Evolutionary conservation across 2,113 vertebrate genomes (phyloP).

Genomic region (Herpetotheres cachinnans): DNA sequence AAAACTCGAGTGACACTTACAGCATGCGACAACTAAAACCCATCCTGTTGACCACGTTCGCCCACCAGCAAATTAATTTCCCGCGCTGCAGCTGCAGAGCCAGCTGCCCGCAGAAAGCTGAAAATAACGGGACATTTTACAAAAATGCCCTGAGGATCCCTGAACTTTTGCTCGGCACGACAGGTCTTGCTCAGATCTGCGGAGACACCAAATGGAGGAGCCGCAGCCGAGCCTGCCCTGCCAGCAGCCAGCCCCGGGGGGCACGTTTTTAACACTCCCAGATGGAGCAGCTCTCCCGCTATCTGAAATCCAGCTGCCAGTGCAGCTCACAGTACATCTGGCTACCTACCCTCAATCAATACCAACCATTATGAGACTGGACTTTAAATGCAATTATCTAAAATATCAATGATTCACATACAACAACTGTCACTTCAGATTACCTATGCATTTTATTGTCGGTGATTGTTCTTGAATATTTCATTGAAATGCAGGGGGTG

Average conservation of each 20-base stretch:
- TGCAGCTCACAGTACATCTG: not conserved
- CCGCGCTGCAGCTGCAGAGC: not conserved
- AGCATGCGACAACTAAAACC: not conserved
- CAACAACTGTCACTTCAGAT: conserved; percentile 32
- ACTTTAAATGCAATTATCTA: conserved; percentile 47
- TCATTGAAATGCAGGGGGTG: not conserved
- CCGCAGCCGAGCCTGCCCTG: not conserved
- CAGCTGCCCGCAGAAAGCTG: not conserved
- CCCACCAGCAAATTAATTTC: not conserved
- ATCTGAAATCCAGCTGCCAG: not conserved
- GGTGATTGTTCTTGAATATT: conserved; percentile 26
- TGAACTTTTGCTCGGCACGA: not conserved
- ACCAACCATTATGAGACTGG: not conserved
- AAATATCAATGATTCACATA: conserved; percentile 29
- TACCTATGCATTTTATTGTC: not conserved
- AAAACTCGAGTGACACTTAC: not conserved
- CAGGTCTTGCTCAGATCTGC: not conserved
- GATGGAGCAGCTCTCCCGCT: not conserved
- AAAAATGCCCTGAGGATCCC: not conserved
- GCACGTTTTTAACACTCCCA: not conserved
- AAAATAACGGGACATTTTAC: not conserved
- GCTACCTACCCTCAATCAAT: conserved; percentile 6
- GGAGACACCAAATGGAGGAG: not conserved
- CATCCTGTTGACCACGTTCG: accelerated
- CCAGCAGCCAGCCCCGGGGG: not conserved